These are phyloP conservation scores for Pantherophis alleghaniensis DNA, from an alignment of 2,797 vertebrate species.

Conservation along the genomic window DNA sequence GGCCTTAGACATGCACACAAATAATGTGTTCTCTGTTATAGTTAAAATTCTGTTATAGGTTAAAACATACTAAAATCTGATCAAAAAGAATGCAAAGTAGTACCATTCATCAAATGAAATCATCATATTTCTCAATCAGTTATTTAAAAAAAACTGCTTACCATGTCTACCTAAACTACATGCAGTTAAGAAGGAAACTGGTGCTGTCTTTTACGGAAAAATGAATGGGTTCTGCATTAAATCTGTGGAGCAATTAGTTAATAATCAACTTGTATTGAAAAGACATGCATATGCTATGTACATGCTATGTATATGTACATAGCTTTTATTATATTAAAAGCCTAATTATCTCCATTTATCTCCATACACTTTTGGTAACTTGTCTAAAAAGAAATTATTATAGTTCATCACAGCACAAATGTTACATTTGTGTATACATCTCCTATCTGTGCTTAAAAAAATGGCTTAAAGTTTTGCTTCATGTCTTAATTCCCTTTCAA, in stretches of 20 bases:
- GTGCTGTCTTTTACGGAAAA: not conserved
- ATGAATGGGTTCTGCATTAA: not conserved
- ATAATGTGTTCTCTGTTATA: not conserved
- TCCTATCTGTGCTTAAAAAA: not conserved
- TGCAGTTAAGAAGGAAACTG: not conserved
- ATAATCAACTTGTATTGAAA: not conserved
- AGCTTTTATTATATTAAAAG: not conserved
- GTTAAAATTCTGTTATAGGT: not conserved
- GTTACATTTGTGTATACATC: not conserved
- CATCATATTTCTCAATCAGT: not conserved
- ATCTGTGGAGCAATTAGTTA: not conserved
- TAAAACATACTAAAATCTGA: not conserved
- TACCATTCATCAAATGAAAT: not conserved
- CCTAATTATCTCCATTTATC: not conserved
- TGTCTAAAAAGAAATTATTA: not conserved
- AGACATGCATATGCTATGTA: not conserved
- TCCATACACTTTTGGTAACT: not conserved
- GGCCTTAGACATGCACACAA: not conserved
- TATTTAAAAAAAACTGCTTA: not conserved
- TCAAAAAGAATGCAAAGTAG: not conserved
- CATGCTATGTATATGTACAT: not conserved
- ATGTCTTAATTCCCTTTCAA: not conserved
- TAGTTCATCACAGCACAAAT: not conserved
- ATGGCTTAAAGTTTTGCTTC: not conserved
- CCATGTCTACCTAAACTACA: not conserved